Evolutionary conservation across 1,140 invertebrate genomes (phyloP), one percentile per base, ranked within the genome.

Genomic region (Drosophila truncata): DNA sequence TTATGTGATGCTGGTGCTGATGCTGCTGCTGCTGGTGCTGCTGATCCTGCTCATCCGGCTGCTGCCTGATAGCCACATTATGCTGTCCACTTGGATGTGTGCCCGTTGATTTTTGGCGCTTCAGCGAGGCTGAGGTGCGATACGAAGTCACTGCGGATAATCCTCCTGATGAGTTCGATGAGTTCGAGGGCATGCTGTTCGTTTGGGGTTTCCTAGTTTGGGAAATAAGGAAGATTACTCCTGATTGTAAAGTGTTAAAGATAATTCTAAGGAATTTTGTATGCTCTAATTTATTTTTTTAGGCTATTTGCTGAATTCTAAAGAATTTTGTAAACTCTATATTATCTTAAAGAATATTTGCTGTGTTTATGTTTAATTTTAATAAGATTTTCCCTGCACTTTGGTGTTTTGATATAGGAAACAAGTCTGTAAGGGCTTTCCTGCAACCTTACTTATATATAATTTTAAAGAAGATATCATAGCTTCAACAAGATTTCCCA

Each of bases 41-140:
- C 10, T 55, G 71, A 13, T 80, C 66, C n/a, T 81, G 73, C 18
- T 55, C 20, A 20, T 88, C 69, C 14, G 78, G 63, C 13, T 64
- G 31, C 50, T 85, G 86, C 27, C 66, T 58, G 18, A 50, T 59
- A 39, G 35, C 42, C 29, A 85, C 74, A 33, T 73, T 82, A 20
- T 90, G 74, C 58, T 90, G 85, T 80, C 85, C 85, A 63, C 81
- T 90, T 23, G 86, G 85, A 57, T 90, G 85, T 58, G 81, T 73
- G 62, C 81, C 66, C 13, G 78, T 77, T 67, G 85, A 90, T 67
- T 90, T 90, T 63, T 90, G 85, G 27, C 85, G 85, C 50, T 82
- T 90, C 39, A 90, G 54, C 13, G 85, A 90, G n/a, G 85, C 49
- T 44, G 81, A 59, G 52, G 70, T 71, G 42, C 85, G 86, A 61